Evolutionary conservation across 2,797 vertebrate genomes (phyloP).

Genomic region (Carapus acus): DNA sequence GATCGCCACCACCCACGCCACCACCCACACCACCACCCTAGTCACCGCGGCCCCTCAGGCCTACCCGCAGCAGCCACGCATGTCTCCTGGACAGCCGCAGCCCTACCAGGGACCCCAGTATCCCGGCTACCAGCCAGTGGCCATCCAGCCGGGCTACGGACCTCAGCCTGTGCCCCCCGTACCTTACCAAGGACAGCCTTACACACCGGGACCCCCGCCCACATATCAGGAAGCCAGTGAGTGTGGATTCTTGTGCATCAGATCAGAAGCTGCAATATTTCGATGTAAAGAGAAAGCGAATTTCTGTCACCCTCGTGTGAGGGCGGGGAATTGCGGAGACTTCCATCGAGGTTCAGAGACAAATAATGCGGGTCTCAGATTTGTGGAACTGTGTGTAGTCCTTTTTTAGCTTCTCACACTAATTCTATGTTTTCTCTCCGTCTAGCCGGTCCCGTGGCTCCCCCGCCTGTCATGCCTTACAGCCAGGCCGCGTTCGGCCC

Average conservation of each 20-base stretch:
- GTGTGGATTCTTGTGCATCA: conserved; percentile 22
- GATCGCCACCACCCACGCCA: conserved; percentile 56
- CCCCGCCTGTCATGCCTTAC: conserved; percentile 60
- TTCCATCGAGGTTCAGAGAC: too few species aligned
- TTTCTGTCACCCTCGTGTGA: too few species aligned
- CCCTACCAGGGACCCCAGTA: conserved; percentile 58
- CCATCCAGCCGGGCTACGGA: conserved; percentile 59
- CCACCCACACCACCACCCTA: conserved; percentile 70
- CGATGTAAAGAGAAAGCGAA: too few species aligned
- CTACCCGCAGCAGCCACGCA: conserved; percentile 61
- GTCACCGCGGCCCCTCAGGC: conserved; percentile 45
- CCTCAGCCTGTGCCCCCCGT: conserved; percentile 18
- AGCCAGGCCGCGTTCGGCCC: conserved; percentile 69
- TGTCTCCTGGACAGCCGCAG: conserved; percentile 17
- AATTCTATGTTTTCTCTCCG: too few species aligned
- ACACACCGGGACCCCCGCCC: conserved; percentile 50
- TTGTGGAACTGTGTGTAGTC: too few species aligned
- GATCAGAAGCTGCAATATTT: neutral
- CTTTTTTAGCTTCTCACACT: too few species aligned
- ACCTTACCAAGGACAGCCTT: conserved; percentile 53
- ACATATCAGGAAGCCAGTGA: conserved; percentile 67
- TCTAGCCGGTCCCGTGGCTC: conserved; percentile 52
- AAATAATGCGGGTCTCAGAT: too few species aligned
- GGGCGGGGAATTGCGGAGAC: too few species aligned
- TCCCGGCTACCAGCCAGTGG: conserved; percentile 63